Conservation (phyloP, 2,888 invertebrate species). For the Gastrophysa polygoni region DNA sequence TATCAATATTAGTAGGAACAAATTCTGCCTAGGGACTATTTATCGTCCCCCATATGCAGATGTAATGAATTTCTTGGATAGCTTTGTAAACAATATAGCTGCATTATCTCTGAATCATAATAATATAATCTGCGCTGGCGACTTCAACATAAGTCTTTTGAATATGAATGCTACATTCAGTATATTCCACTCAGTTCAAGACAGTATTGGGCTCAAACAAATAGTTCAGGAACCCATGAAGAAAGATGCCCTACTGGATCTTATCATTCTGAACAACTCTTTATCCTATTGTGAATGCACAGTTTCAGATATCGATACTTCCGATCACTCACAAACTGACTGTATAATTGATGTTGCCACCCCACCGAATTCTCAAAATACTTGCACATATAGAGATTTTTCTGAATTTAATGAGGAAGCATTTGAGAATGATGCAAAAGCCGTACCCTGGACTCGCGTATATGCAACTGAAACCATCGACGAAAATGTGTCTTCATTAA, state of each 20-base stretch:
- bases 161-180: background rate
- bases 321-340: too few species aligned
- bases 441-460: background rate
- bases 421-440: background rate
- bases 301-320: conserved; percentile 9
- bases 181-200: background rate
- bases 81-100: background rate
- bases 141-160: conserved; percentile 1
- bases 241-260: conserved; percentile 6
- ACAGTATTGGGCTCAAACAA: conserved; percentile 4
- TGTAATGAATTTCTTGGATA: conserved; percentile 1
- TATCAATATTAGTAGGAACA: background rate
- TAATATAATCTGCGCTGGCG: conserved; percentile 1
- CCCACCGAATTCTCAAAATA: too few species aligned
- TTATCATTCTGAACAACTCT: conserved; percentile 1
- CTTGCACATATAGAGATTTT: conserved; percentile 1
- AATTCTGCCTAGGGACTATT: background rate
- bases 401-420: conserved; percentile 5
- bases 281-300: conserved; percentile 1
- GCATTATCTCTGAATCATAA: background rate
- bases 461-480: background rate
- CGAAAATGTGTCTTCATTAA: conserved; percentile 1
- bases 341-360: too few species aligned
- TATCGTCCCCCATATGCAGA: background rate
- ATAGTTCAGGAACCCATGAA: conserved; percentile 6